phyloP scores from a whole-genome alignment of 1,140 invertebrate species.

The Hydropsyche tenuis region DNA sequence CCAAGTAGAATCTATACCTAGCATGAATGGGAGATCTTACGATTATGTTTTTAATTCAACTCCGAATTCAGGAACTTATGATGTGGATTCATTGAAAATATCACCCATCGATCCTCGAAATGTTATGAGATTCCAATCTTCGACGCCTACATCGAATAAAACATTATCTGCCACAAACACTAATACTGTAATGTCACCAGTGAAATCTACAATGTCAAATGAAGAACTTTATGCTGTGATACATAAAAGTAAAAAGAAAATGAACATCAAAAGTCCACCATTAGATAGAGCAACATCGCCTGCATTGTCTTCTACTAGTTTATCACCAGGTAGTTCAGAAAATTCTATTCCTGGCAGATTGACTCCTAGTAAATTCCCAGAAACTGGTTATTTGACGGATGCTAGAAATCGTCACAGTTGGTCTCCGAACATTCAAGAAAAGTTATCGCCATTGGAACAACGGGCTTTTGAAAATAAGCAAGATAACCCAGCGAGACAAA shows the following conservation, averaged over 20 bases:
- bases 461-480: constrained; percentile 51
- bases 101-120: constrained; percentile 70
- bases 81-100: constrained; percentile 62
- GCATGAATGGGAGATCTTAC: constrained; percentile 3
- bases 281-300: constrained; percentile 63
- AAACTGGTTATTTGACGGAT: constrained; percentile 66
- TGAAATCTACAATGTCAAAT: constrained; percentile 76
- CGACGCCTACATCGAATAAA: constrained; percentile 63
- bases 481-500: constrained; percentile 60
- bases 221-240: constrained; percentile 80
- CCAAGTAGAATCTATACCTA: neutral
- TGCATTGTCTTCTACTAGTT: constrained; percentile 60
- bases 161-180: constrained; percentile 53
- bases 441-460: constrained; percentile 53
- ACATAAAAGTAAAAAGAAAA: constrained; percentile 77
- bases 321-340: constrained; percentile 63
- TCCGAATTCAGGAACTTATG: neutral
- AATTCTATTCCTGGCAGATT: constrained; percentile 58
- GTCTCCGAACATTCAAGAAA: constrained; percentile 62
- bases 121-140: constrained; percentile 63
- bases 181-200: constrained; percentile 64
- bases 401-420: constrained; percentile 62
- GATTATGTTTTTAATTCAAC: constrained; percentile 29
- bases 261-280: constrained; percentile 70
- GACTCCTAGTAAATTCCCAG: constrained; percentile 59